These are phyloP conservation scores for Eulemur coronatus DNA, from an alignment of 2,797 vertebrate species.

Conservation along the genomic window DNA sequence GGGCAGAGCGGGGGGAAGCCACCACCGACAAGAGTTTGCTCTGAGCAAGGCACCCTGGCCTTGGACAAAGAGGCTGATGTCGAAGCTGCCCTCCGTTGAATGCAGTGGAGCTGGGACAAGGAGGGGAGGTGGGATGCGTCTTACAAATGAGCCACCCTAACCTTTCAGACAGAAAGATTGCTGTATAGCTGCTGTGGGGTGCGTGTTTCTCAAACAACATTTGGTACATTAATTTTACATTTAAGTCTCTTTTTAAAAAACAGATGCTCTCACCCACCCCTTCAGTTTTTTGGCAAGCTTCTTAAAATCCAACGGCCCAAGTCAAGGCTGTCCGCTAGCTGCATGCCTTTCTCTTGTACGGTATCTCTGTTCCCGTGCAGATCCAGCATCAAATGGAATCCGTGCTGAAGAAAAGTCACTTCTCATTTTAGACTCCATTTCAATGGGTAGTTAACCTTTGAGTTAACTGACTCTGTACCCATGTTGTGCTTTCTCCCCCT, in stretches of 20 bases:
- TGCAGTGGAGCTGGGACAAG: background rate
- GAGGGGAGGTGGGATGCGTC: background rate
- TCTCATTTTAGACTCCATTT: slow-evolving; percentile 36
- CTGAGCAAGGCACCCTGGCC: background rate
- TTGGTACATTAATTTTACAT: background rate
- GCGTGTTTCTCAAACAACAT: background rate
- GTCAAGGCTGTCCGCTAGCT: background rate
- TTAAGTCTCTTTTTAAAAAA: background rate
- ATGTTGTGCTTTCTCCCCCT: background rate
- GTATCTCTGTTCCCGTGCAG: background rate
- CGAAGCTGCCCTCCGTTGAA: background rate
- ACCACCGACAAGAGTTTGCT: background rate
- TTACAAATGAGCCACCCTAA: background rate
- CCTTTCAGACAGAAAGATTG: background rate
- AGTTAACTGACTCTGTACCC: background rate
- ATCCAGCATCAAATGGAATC: background rate
- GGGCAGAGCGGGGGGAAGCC: background rate
- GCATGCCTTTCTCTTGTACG: background rate
- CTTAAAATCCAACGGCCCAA: background rate
- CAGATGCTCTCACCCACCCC: background rate
- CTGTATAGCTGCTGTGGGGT: too few relatives aligned
- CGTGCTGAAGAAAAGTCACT: background rate
- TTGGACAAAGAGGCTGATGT: background rate
- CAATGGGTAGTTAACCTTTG: slow-evolving; percentile 49
- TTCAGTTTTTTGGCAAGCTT: background rate